These are phyloP conservation scores for Macaca mulatta DNA, from an alignment of 2,113 vertebrate genomes.

Conservation along the genomic window DNA sequence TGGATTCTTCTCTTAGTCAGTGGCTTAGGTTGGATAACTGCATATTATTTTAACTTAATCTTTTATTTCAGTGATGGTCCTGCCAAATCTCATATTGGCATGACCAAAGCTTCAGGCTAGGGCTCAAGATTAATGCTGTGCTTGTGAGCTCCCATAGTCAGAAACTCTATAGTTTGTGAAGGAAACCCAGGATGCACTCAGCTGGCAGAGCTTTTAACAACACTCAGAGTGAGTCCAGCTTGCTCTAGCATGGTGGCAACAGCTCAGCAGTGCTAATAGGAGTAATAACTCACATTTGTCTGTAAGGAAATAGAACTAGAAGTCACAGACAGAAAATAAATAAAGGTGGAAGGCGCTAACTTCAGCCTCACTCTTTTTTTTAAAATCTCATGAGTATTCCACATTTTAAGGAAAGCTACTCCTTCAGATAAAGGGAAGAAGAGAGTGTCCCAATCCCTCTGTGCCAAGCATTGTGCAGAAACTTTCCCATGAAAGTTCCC, in stretches of 20 bases:
- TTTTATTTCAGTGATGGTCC: neutral
- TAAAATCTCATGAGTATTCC: neutral
- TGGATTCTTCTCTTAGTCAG: neutral
- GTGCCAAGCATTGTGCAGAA: neutral
- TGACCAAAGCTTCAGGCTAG: neutral
- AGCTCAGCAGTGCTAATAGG: neutral
- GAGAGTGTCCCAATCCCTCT: neutral
- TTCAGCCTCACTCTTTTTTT: neutral
- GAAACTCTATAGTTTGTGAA: neutral
- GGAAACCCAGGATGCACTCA: neutral
- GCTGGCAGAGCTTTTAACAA: neutral
- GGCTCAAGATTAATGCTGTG: neutral
- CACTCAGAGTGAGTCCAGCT: neutral
- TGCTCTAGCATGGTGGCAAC: neutral
- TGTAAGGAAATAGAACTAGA: neutral
- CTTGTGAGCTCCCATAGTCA: neutral
- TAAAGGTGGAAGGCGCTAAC: neutral
- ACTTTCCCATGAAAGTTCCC: neutral
- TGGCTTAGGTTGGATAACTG: neutral
- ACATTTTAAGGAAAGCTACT: neutral
- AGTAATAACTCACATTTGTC: neutral
- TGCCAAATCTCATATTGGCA: neutral
- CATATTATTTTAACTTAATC: neutral
- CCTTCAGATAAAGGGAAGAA: neutral
- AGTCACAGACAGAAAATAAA: neutral